Percentiles rank a stretch among this genome's conserved stretches.
Conservation (phyloP, 2,113 vertebrate genomes). For the Toxotes jaculatrix region DNA sequence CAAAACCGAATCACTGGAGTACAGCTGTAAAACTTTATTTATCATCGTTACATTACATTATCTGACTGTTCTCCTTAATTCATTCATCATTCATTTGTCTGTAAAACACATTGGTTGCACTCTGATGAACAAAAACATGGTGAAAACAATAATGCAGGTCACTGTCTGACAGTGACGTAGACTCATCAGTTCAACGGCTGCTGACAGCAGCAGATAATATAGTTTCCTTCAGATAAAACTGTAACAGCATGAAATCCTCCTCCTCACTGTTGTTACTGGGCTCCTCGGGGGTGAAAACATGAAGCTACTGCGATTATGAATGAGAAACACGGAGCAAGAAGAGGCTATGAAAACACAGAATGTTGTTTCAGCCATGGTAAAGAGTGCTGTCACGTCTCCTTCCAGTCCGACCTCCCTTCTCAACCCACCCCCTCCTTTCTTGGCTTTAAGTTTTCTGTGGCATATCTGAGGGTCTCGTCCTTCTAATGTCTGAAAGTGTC, state of each 20-base stretch:
- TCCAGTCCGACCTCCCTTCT: not conserved
- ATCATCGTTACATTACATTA: not conserved
- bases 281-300: constrained; percentile 22
- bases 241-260: constrained; percentile 6
- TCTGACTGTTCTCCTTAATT: too few relatives aligned
- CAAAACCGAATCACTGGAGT: too few relatives aligned
- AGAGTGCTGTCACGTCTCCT: constrained; percentile 10
- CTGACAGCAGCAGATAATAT: constrained; percentile 3
- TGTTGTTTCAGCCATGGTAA: constrained; percentile 44
- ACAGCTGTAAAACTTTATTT: too few relatives aligned
- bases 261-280: constrained; percentile 8
- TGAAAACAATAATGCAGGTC: not conserved
- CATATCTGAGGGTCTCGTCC: not conserved
- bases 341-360: constrained; percentile 34
- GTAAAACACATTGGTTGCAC: not conserved
- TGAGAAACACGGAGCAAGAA: not conserved
- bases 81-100: not conserved
- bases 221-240: constrained; percentile 16
- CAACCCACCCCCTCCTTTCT: not conserved
- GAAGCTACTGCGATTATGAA: constrained; percentile 18
- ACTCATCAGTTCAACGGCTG: constrained; percentile 10
- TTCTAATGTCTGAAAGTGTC: too few relatives aligned
- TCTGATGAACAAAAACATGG: not conserved
- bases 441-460: not conserved
- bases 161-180: not conserved